Percentiles rank a stretch among this genome's conserved stretches.
These are phyloP conservation scores for Seriola rivoliana DNA, from an alignment of 2,113 vertebrate genomes.

Conservation along the genomic window DNA sequence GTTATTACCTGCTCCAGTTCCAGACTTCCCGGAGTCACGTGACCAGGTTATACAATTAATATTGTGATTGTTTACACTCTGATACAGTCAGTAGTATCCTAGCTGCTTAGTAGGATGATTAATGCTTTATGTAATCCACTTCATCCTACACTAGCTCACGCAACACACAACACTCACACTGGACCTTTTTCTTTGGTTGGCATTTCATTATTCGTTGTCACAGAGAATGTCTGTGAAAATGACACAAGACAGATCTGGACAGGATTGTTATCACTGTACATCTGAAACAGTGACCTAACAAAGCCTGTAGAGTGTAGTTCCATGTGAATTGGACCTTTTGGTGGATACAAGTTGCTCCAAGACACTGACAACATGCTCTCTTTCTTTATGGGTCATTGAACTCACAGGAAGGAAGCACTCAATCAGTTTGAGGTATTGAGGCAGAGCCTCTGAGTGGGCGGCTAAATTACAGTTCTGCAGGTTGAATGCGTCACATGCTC, in stretches of 20 bases:
- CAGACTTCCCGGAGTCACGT: not conserved
- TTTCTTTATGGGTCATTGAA: constrained; percentile 43
- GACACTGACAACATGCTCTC: constrained; percentile 39
- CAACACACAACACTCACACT: not conserved
- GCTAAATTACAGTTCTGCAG: constrained; percentile 73
- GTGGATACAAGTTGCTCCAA: not conserved
- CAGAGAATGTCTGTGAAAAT: not conserved
- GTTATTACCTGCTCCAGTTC: not conserved
- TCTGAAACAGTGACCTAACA: not conserved
- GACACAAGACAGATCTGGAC: not conserved
- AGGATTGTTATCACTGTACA: not conserved
- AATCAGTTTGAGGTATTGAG: constrained; percentile 68
- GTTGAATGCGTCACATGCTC: constrained; percentile 57
- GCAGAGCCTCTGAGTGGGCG: constrained; percentile 49
- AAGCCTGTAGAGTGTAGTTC: not conserved
- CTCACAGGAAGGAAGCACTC: constrained; percentile 55
- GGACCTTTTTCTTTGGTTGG: too few relatives aligned
- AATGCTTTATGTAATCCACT: not conserved
- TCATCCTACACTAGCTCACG: constrained; percentile 2
- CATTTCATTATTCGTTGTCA: not conserved
- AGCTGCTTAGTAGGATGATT: not conserved
- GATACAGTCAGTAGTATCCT: not conserved
- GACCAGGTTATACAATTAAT: not conserved
- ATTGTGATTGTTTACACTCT: not conserved
- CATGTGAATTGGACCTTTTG: not conserved